Evolutionary conservation across 1,140 invertebrate genomes (phyloP).

Genomic region (Drosophila leontia): DNA sequence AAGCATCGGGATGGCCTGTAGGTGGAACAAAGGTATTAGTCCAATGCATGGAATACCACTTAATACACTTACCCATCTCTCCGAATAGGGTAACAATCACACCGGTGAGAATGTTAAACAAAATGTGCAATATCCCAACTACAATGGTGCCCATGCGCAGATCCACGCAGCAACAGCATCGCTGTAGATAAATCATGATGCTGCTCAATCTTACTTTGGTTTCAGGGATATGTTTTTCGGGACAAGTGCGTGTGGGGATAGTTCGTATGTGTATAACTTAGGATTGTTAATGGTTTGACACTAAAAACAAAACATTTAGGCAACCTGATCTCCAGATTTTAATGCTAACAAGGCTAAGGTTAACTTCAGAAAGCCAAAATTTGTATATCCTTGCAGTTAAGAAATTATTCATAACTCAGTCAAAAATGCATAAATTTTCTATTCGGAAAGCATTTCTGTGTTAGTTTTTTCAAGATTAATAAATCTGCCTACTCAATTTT

Average conservation of each 20-base stretch:
- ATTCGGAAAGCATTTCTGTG: no score
- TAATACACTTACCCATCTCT: slow-evolving; percentile 44
- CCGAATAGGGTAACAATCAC: slow-evolving; percentile 41
- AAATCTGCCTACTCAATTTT: no score
- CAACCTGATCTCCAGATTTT: neutral
- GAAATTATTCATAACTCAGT: no score
- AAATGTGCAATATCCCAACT: slow-evolving; percentile 24
- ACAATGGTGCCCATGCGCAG: slow-evolving; percentile 50
- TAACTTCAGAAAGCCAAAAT: no score
- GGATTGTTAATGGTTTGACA: neutral
- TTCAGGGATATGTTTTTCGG: neutral
- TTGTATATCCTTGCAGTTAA: no score
- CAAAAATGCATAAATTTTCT: no score
- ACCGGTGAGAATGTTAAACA: slow-evolving; percentile 30
- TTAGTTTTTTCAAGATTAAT: no score
- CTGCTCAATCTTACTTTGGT: neutral
- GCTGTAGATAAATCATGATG: slow-evolving; percentile 69
- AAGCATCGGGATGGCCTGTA: slow-evolving; percentile 43
- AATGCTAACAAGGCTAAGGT: no score
- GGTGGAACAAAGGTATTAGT: neutral
- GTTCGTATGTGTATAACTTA: neutral
- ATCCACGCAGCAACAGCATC: slow-evolving; percentile 58
- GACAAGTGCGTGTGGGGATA: neutral
- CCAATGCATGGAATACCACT: no score
- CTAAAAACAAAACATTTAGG: neutral